These are phyloP conservation scores for Novumbra hubbsi DNA, from an alignment of 2,797 vertebrate species.

Conservation along the genomic window DNA sequence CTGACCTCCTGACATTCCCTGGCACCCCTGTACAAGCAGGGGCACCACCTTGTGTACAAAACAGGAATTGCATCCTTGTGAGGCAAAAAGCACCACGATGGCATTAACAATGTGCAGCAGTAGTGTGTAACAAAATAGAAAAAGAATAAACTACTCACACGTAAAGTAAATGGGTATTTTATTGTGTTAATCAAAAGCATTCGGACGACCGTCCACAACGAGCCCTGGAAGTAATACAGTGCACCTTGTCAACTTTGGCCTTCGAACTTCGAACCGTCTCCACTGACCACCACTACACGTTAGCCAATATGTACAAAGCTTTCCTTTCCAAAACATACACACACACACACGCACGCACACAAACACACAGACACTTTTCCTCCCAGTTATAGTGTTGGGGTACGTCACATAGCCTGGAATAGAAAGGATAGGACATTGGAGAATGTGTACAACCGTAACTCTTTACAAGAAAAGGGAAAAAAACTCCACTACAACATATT, in stretches of 20 bases:
- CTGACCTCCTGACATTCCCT: too few species aligned
- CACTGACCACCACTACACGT: constrained; percentile 35
- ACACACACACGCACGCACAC: constrained; percentile 15
- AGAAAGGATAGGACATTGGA: constrained; percentile 44
- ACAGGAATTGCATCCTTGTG: not conserved
- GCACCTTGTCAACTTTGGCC: constrained; percentile 75
- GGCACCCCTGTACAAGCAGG: not conserved
- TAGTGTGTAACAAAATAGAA: not conserved
- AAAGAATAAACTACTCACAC: not conserved
- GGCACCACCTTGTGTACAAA: constrained; percentile 4
- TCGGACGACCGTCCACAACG: constrained; percentile 74
- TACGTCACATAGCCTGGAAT: constrained; percentile 53
- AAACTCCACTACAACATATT: constrained; percentile 70
- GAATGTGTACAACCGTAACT: constrained; percentile 67
- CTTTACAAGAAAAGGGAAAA: constrained; percentile 69
- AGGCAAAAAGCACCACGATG: not conserved
- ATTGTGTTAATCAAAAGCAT: constrained; percentile 82
- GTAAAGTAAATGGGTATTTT: constrained; percentile 70
- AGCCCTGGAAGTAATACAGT: constrained; percentile 73
- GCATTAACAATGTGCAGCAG: not conserved
- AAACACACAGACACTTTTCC: constrained; percentile 4
- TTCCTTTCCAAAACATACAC: constrained; percentile 39
- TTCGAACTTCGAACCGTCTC: constrained; percentile 60
- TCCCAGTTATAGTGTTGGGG: constrained; percentile 31
- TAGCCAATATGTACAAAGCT: constrained; percentile 54